A percentile compares a stretch with the other conserved stretches of the same genome.
Evolutionary conservation across 2,113 vertebrate genomes (phyloP).

Genomic region (Clarias magur): DNA sequence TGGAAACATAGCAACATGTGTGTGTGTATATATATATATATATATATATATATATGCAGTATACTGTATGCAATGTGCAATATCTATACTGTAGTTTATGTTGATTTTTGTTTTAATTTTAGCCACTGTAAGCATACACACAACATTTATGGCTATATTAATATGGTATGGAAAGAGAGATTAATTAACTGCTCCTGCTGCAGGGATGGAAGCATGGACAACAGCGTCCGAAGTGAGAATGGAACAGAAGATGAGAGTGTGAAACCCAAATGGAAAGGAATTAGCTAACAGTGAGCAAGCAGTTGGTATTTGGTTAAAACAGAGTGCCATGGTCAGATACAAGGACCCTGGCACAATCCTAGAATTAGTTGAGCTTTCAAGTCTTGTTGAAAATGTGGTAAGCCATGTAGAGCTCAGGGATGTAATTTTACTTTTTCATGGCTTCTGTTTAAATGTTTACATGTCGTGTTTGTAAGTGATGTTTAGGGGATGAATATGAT

Average conservation of each 20-base stretch:
- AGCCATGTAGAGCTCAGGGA: slow-evolving; percentile 52
- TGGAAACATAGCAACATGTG: slow-evolving; percentile 60
- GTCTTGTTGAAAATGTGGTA: slow-evolving; percentile 26
- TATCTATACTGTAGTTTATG: slow-evolving; percentile 62
- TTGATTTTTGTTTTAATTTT: slow-evolving; percentile 59
- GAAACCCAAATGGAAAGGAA: slow-evolving; percentile 68
- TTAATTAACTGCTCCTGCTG: slow-evolving; percentile 63
- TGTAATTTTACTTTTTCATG: slow-evolving; percentile 52
- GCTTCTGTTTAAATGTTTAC: slow-evolving; percentile 12
- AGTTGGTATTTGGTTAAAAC: slow-evolving; percentile 23
- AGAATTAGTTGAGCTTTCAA: slow-evolving; percentile 4
- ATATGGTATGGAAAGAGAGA: slow-evolving; percentile 66
- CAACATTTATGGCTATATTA: slow-evolving; percentile 52
- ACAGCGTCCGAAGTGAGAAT: slow-evolving; percentile 69
- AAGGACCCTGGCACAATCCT: neutral
- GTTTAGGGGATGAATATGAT: slow-evolving; percentile 42
- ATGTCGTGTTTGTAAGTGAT: slow-evolving; percentile 22
- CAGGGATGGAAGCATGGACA: slow-evolving; percentile 69
- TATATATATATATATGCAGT: too few species aligned
- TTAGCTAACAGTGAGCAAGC: slow-evolving; percentile 62
- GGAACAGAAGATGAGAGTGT: slow-evolving; percentile 66
- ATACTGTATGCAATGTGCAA: slow-evolving; percentile 24
- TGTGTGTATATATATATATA: too few species aligned
- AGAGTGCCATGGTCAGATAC: slow-evolving; percentile 35
- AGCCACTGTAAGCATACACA: slow-evolving; percentile 62